Evolutionary conservation across 2,113 vertebrate genomes (phyloP), one percentile per base, ranked within the genome.

Genomic region (Antechinus stuartii): DNA sequence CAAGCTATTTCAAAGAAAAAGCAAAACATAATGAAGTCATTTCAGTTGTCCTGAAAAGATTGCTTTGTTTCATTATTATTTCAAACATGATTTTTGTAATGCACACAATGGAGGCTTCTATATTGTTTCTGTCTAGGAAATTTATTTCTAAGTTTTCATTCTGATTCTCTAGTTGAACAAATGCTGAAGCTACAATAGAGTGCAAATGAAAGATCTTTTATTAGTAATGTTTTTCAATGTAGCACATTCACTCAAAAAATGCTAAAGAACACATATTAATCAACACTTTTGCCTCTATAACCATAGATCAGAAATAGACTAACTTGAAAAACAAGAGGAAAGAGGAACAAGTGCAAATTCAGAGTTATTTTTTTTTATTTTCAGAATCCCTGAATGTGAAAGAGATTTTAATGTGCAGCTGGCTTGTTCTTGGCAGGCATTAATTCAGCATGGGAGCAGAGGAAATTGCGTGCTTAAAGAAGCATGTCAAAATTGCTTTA

Each of bases 401-500:
- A 96, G 42, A 96, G 35, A 57, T 89, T 84, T 92, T 57, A 90
- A 92, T 94, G 57, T 55, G 91, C 57, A 93, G 46, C 16, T 22
- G 96, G 89, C 30, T 96, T 96, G 47, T 93, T 97, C 56, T 91
- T 84, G 91, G 56, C 42, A 96, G 94, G n/a, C 46, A 97, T 97
- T 96, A 95, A 97, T 97, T 68, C 89, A 90, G 57, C 95, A 89
- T 95, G 91, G 95, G 95, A 97, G 97, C 0, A 47, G 30, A 46
- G 95, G 96, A 94, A 92, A 93, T 97, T 57, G 1, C 92, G 91
- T 93, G 68, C 95, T 96, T 97, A 97, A 97, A 97, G 96, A 94
- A 97, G 54, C 95, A 95, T 94, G 76, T 97, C 95, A 97, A 98
- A 97, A 96, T 92, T 96, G 54, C 95, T 97, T 96, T 98, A 94